These are phyloP conservation scores for Homarus americanus DNA, from an alignment of 1,140 invertebrate genomes.

Conservation along the genomic window DNA sequence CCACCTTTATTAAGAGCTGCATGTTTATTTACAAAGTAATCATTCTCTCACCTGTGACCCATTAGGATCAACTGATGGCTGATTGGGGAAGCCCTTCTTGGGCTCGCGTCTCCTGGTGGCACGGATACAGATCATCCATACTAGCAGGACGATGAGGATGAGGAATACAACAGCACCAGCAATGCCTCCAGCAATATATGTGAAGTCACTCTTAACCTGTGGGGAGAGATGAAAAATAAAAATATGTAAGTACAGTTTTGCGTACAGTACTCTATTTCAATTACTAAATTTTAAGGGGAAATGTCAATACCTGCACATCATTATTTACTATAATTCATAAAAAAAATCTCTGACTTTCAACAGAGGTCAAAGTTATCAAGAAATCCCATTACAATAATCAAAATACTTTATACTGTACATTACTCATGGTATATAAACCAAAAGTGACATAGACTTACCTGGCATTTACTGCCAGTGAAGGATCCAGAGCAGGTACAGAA, in stretches of 20 bases:
- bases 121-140: slow-evolving; percentile 98
- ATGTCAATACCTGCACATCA: no score
- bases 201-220: slow-evolving; percentile 94
- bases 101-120: slow-evolving; percentile 71
- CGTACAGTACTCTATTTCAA: no score
- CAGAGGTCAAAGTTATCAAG: no score
- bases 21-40: neutral
- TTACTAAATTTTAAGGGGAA: no score
- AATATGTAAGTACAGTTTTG: no score
- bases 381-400: no score
- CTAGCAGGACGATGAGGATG: slow-evolving; percentile 93
- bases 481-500: slow-evolving; percentile 76
- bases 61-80: slow-evolving; percentile 55
- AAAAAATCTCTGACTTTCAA: no score
- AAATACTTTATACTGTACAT: no score
- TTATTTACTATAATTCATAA: no score
- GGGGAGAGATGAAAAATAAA: no score
- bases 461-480: slow-evolving; percentile 57
- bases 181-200: slow-evolving; percentile 95
- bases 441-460: slow-evolving; percentile 18
- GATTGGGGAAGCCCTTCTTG: slow-evolving; percentile 62
- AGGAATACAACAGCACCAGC: slow-evolving; percentile 94
- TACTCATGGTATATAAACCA: no score
- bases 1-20: neutral
- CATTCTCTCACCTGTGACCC: slow-evolving; percentile 60